Evolutionary conservation across 2,113 vertebrate species (phyloP).

Genomic region (Heliornis fulica): DNA sequence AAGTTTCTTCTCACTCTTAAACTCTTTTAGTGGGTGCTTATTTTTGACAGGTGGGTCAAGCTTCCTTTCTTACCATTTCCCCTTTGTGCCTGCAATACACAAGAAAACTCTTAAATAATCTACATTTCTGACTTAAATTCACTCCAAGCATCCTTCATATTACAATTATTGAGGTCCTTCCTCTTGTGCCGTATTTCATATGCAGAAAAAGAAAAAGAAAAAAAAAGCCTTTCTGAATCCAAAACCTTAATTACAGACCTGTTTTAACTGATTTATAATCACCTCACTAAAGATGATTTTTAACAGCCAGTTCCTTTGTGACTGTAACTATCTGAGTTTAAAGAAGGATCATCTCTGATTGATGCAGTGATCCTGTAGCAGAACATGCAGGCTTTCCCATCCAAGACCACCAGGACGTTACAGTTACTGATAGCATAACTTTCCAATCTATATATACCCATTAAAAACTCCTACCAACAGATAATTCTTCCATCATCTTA

Average conservation of each 20-base stretch:
- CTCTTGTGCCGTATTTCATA: background rate
- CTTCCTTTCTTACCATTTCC: background rate
- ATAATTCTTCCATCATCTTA: slow-evolving; percentile 1
- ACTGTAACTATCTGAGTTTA: background rate
- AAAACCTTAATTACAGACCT: background rate
- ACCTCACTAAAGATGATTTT: background rate
- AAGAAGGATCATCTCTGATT: background rate
- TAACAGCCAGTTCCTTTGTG: background rate
- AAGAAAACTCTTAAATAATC: slow-evolving; percentile 19
- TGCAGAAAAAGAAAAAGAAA: background rate
- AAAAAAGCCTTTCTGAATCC: background rate
- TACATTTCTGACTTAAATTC: background rate
- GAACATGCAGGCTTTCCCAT: background rate
- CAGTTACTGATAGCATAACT: background rate
- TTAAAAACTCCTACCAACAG: background rate
- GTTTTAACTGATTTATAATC: background rate
- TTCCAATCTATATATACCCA: background rate
- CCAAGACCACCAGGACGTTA: background rate
- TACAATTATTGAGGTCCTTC: background rate
- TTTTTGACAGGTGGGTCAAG: background rate
- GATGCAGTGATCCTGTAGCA: background rate
- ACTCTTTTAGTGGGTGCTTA: background rate
- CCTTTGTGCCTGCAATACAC: background rate
- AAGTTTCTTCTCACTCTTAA: background rate
- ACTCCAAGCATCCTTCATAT: background rate